These are phyloP conservation scores for Cercopithecus diana DNA, from an alignment of 2,797 vertebrate species.

Conservation along the genomic window DNA sequence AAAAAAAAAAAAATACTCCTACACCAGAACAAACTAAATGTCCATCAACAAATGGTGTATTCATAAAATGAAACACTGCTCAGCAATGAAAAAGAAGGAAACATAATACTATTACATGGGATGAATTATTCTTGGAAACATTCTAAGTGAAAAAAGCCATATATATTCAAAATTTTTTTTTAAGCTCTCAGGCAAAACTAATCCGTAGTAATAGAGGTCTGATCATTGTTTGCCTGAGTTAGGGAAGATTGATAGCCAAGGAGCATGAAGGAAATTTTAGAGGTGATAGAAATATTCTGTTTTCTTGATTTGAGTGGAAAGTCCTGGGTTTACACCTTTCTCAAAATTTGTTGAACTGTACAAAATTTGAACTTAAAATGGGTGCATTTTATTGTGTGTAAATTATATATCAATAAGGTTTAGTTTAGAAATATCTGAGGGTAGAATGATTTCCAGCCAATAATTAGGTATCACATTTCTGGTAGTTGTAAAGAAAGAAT, in stretches of 20 bases:
- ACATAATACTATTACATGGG: not conserved
- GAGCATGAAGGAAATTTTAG: not conserved
- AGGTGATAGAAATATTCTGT: not conserved
- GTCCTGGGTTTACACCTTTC: not conserved
- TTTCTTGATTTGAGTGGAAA: not conserved
- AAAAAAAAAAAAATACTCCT: not conserved
- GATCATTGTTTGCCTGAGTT: not conserved
- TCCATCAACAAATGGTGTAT: not conserved
- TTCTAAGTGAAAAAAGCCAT: not conserved
- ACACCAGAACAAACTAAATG: not conserved
- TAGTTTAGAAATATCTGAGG: not conserved
- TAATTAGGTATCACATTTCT: not conserved
- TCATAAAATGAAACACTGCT: slow-evolving; percentile 29
- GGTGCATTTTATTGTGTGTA: not conserved
- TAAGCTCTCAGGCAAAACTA: not conserved
- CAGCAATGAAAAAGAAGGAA: not conserved
- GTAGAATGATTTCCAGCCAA: not conserved
- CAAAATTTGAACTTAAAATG: not conserved
- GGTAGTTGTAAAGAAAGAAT: not conserved
- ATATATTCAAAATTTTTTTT: not conserved
- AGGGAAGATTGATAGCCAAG: not conserved
- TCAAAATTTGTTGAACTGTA: not conserved
- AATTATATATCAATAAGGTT: not conserved
- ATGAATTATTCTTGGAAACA: not conserved
- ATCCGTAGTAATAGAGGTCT: not conserved